These are phyloP conservation scores for Hippasteria phrygiana DNA, from an alignment of 53 echinoderm and acorn worm genomes.

Conservation along the genomic window DNA sequence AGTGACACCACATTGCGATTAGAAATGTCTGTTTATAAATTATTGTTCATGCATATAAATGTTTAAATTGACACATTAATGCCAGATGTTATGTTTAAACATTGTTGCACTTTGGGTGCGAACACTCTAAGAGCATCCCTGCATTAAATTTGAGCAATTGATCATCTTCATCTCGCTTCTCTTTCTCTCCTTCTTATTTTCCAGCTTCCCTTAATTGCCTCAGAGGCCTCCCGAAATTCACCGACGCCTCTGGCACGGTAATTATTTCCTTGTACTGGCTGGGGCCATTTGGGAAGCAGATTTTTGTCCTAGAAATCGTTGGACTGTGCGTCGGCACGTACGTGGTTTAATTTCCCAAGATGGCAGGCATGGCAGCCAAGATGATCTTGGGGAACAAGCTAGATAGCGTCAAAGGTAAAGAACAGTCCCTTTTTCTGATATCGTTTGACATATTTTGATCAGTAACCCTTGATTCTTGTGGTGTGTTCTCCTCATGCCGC, in stretches of 20 bases:
- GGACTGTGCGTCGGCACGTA: background rate
- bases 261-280: slow-evolving; percentile 31
- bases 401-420: slow-evolving; percentile 94
- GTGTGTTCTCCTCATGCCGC: slow-evolving; percentile 43
- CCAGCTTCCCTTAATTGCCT: slow-evolving; percentile 31
- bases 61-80: too few species aligned
- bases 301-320: background rate
- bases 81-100: too few species aligned
- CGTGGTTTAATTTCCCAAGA: slow-evolving; percentile 61
- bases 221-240: slow-evolving; percentile 1
- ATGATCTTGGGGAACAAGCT: slow-evolving; percentile 98
- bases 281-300: background rate
- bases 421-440: background rate
- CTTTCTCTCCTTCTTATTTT: background rate
- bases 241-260: slow-evolving; percentile 20
- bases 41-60: too few species aligned
- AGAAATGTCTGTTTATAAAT: too few species aligned
- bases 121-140: background rate
- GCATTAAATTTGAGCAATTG: background rate
- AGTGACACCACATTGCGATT: too few species aligned
- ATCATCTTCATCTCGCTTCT: background rate
- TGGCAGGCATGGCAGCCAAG: slow-evolving; percentile 99
- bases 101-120: too few species aligned
- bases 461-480: slow-evolving; percentile 49
- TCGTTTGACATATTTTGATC: slow-evolving; percentile 3